A percentile compares a stretch with the other conserved stretches of the same genome.
Conservation (phyloP, 2,113 vertebrate species). For the Suricata suricatta region DNA sequence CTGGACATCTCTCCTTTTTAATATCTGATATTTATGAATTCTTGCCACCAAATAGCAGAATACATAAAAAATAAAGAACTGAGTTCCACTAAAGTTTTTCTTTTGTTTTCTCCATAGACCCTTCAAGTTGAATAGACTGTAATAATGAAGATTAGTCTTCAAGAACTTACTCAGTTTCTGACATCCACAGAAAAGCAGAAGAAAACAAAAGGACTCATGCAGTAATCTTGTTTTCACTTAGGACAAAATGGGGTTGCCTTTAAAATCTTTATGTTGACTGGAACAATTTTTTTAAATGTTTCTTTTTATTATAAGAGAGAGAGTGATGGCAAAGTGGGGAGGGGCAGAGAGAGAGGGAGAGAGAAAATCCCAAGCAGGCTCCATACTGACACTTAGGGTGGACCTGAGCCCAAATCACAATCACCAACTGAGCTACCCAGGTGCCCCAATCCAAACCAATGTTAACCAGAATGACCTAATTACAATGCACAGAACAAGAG, state of each 20-base stretch:
- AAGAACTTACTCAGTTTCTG: conserved; percentile 10
- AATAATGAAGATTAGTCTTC: not conserved
- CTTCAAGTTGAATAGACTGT: not conserved
- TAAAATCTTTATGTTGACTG: not conserved
- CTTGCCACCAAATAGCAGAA: not conserved
- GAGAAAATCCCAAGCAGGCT: too few relatives aligned
- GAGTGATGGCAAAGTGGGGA: too few relatives aligned
- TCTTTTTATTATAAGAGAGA: too few relatives aligned
- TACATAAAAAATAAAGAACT: not conserved
- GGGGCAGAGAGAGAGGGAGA: too few relatives aligned
- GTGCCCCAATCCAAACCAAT: not conserved
- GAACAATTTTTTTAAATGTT: too few relatives aligned
- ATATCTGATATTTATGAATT: not conserved
- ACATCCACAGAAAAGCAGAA: not conserved
- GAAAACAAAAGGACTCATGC: not conserved
- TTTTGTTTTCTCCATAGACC: not conserved
- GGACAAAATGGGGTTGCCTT: not conserved
- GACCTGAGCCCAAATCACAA: too few relatives aligned
- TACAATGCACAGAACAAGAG: not conserved
- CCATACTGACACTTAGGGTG: too few relatives aligned
- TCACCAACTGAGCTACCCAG: too few relatives aligned
- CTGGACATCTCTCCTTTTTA: not conserved
- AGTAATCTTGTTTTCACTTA: conserved; percentile 6
- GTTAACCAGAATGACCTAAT: conserved; percentile 1
- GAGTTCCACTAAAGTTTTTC: not conserved